Conservation (phyloP, 2,113 vertebrate genomes). For the Oenanthe oenanthe region DNA sequence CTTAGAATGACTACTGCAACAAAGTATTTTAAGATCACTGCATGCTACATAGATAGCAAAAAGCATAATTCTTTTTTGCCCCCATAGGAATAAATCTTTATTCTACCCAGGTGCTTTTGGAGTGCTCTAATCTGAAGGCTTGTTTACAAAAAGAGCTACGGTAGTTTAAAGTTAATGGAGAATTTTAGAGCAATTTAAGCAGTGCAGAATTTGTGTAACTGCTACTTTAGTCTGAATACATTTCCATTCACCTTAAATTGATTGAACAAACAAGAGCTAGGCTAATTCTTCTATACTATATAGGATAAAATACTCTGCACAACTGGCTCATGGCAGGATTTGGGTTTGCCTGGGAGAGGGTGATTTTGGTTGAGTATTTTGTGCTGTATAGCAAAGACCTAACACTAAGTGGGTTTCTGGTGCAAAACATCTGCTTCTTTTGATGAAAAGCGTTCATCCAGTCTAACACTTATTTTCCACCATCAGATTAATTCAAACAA, state of each 20-base stretch:
- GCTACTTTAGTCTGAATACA: neutral
- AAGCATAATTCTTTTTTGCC: neutral
- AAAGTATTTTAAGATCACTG: neutral
- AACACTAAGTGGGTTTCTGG: neutral
- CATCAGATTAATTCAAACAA: neutral
- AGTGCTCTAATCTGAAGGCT: neutral
- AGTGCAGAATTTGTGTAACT: neutral
- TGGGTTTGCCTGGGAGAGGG: neutral
- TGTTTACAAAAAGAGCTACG: neutral
- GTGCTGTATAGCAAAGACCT: neutral
- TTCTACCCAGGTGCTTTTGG: neutral
- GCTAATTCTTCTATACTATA: neutral
- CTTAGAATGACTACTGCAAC: neutral
- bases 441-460: neutral
- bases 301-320: neutral
- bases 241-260: neutral
- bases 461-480: neutral
- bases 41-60: neutral
- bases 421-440: neutral
- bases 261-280: neutral
- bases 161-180: neutral
- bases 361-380: neutral
- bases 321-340: accelerated
- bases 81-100: neutral
- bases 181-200: neutral